Evolutionary conservation across 2,113 vertebrate species (phyloP).

Genomic region (Gasterosteus nipponicus): DNA sequence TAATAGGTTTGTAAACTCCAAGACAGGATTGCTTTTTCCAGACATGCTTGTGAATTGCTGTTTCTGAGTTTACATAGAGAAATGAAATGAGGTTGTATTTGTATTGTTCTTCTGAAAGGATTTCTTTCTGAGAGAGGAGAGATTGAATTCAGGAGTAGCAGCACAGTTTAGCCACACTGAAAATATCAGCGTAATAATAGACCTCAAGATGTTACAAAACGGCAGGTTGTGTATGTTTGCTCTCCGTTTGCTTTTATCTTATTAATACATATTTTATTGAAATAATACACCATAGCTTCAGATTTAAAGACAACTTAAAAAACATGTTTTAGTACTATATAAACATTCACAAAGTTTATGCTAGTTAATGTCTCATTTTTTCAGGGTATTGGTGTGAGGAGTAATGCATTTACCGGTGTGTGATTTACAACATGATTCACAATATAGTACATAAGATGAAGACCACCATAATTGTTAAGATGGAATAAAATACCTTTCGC

Average conservation of each 20-base stretch:
- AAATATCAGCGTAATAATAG: conserved; percentile 1
- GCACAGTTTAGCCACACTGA: not conserved
- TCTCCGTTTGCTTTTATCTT: not conserved
- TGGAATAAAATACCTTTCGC: not conserved
- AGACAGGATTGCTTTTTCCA: not conserved
- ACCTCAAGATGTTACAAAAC: conserved; percentile 1
- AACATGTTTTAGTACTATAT: not conserved
- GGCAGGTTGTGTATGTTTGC: not conserved
- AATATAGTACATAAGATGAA: too few species aligned
- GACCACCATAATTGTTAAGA: not conserved
- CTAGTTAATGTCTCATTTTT: not conserved
- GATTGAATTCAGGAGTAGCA: conserved; percentile 9
- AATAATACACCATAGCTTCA: not conserved
- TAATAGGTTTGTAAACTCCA: not conserved
- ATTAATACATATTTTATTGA: not conserved
- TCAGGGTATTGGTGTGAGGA: not conserved
- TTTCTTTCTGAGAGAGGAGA: conserved; percentile 22
- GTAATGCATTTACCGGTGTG: not conserved
- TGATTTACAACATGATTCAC: not conserved
- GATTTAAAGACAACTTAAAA: not conserved
- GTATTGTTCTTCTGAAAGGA: conserved; percentile 43
- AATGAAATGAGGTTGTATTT: conserved; percentile 1
- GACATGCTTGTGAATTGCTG: conserved; percentile 9
- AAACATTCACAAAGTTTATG: too few species aligned
- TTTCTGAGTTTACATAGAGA: conserved; percentile 7